A percentile compares a stretch with the other conserved stretches of the same genome.
These are phyloP conservation scores for Endotricha flammealis DNA, from an alignment of 2,888 invertebrate species.

Conservation along the genomic window DNA sequence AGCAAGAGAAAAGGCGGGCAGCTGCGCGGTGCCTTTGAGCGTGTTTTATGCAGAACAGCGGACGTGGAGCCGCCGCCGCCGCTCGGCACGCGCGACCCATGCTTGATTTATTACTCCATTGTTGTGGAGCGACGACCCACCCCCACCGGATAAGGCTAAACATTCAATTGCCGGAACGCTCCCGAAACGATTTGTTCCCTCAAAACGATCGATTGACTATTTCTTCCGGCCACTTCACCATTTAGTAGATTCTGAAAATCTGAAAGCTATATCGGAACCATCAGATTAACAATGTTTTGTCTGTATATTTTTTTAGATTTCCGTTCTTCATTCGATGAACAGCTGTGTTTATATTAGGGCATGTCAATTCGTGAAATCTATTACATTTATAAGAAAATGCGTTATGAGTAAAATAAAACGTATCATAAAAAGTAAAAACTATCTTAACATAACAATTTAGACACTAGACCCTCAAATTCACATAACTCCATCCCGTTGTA, in stretches of 20 bases:
- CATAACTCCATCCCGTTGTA: no score
- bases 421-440: no score
- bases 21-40: conserved; percentile 55
- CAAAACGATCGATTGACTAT: conserved; percentile 60
- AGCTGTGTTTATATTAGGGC: no score
- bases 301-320: not conserved
- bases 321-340: not conserved
- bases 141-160: conserved; percentile 72
- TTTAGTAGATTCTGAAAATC: conserved; percentile 25
- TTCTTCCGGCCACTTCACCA: conserved; percentile 40
- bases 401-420: no score
- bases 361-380: no score
- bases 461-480: no score
- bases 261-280: conserved; percentile 2
- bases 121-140: conserved; percentile 66
- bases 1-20: conserved; percentile 13
- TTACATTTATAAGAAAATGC: no score
- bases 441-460: no score
- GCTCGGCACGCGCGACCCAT: conserved; percentile 68
- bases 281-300: not conserved
- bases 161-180: conserved; percentile 73
- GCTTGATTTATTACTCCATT: conserved; percentile 77
- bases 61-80: conserved; percentile 41
- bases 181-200: conserved; percentile 69
- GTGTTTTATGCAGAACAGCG: conserved; percentile 43